These are phyloP conservation scores for Ondatra zibethicus DNA, from an alignment of 2,113 vertebrate species.

Conservation along the genomic window DNA sequence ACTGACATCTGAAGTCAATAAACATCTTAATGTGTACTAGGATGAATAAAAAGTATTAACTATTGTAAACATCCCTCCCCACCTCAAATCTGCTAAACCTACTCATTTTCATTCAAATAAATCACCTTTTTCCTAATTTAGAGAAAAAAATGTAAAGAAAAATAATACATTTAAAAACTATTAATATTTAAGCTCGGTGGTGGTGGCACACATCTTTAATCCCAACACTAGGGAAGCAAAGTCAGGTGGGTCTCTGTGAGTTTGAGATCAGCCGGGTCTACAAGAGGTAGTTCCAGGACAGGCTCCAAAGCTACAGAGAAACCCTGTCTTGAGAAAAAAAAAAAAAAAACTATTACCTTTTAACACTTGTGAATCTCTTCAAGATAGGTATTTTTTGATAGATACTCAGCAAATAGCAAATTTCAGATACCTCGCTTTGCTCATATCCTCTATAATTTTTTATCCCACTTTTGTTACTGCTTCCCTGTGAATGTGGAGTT, in stretches of 20 bases:
- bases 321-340: no score
- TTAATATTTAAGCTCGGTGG: no score
- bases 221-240: no score
- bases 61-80: slow-evolving; percentile 19
- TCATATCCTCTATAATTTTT: not conserved
- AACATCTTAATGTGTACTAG: not conserved
- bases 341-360: not conserved
- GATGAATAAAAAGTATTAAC: not conserved
- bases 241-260: no score
- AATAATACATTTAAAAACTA: not conserved
- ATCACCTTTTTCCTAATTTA: not conserved
- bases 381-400: not conserved
- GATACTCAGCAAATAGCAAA: not conserved
- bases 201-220: no score
- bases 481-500: not conserved
- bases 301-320: no score
- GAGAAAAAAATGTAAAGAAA: not conserved
- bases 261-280: no score
- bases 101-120: not conserved
- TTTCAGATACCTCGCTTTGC: not conserved
- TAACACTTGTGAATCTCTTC: not conserved
- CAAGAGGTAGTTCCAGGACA: no score
- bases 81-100: not conserved
- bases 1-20: slow-evolving; percentile 13
- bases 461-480: not conserved